Base-by-base conservation (phyloP, 1,140 invertebrate species). In the Monochamus saltuarius region DNA sequence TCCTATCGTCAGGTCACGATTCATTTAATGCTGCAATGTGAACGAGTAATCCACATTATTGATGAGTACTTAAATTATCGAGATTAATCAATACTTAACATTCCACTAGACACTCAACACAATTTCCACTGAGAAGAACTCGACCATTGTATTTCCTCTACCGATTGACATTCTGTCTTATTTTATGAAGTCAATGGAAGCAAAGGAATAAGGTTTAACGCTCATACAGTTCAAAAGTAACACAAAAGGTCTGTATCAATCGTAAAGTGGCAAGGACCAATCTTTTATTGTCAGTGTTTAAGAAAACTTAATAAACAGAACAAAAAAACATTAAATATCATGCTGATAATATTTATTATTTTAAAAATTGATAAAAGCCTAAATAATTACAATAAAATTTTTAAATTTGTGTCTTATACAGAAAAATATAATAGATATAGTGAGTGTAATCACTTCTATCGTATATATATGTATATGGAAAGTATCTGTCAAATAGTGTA, bases 101-200 rank as follows among this genome's bases (percentile, higher is more conserved):
- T 35, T 50, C 17, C 2, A 45, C 19, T 34, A 97, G 82, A 96
- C 95, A 6, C 80, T 98, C 54, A 97, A 92, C 77, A 91, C 91
- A 8, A 97, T 98, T 76, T 94, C 94, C 42, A 93, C 94, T 1
- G 96, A 98, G 83, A 98, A 98, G 81, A 98, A 97, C 77, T 97
- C 95, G 4, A 98, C 96, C 7, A 98, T 98, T 71, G 91, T 98
- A 56, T 98, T 98, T 79, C 96, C 95, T 17, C 82, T 98, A 65
- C 95, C 95, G 34, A 92, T 97, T 73, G 94, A 97, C 73, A 85
- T 97, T 68, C 74, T 97, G 42, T 87, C 85, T 35, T 89, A 88
- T 68, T 92, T 93, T 70, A 77, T 90, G 75, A 84, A 79, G 68
- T 75, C 49, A 14, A 59, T 62, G 64, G 64, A 62, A 19, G 56